phyloP scores from a whole-genome alignment of 2,797 vertebrate species.

The Pantherophis vulpinus region DNA sequence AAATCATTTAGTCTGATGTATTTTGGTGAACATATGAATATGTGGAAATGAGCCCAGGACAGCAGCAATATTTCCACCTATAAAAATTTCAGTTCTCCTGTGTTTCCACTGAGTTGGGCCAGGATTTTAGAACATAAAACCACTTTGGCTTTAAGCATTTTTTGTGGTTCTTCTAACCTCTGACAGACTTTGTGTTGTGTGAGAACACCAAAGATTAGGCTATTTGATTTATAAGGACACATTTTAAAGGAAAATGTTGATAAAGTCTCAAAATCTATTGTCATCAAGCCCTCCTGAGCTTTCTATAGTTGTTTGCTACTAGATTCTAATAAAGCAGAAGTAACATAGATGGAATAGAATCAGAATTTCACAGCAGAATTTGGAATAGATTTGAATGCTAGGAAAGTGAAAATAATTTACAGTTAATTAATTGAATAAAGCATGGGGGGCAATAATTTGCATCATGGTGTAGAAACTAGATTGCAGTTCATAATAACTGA shows the following conservation, averaged over 20 bases:
- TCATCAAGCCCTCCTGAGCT: background rate
- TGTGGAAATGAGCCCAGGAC: background rate
- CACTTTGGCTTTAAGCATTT: background rate
- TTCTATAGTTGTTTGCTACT: background rate
- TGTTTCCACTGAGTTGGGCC: background rate
- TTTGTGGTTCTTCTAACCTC: background rate
- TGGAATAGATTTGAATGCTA: background rate
- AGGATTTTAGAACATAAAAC: background rate
- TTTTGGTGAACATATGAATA: background rate
- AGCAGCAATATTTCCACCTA: background rate
- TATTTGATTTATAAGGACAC: background rate
- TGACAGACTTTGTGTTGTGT: background rate
- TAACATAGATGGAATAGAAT: background rate
- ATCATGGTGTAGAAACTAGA: background rate
- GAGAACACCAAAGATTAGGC: background rate
- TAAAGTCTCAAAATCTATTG: background rate
- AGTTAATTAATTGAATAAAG: background rate
- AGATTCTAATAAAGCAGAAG: background rate
- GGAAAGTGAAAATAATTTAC: background rate
- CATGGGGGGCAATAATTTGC: background rate
- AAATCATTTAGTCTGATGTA: background rate
- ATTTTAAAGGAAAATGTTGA: background rate
- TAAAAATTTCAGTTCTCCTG: background rate
- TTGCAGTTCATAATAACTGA: background rate
- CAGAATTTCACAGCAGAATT: background rate